These are phyloP conservation scores for Eptatretus atami DNA, from an alignment of 2,797 vertebrate species.

Conservation along the genomic window DNA sequence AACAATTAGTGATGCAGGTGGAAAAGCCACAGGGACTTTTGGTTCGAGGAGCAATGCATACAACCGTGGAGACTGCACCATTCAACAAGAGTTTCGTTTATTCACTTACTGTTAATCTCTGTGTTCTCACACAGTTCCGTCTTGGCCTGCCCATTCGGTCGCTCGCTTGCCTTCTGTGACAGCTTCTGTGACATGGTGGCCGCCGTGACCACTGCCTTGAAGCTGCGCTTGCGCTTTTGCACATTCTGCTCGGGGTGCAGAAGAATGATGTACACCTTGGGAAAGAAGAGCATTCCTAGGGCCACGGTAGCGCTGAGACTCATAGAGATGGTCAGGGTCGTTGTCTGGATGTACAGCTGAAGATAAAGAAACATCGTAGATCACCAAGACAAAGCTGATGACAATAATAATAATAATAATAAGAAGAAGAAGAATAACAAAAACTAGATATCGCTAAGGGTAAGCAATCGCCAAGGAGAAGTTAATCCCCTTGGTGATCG, in stretches of 20 bases:
- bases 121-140: conserved; percentile 74
- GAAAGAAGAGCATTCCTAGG: conserved; percentile 91
- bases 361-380: conserved; percentile 3
- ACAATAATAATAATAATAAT: neutral
- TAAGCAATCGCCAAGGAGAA: no score
- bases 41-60: no score
- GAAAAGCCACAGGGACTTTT: no score
- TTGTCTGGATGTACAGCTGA: conserved; percentile 89
- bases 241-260: conserved; percentile 88
- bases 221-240: conserved; percentile 71
- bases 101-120: conserved; percentile 48
- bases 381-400: neutral
- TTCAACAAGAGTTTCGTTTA: no score
- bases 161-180: conserved; percentile 49
- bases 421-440: no score
- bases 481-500: no score
- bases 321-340: conserved; percentile 68
- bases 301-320: conserved; percentile 81
- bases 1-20: no score
- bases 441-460: neutral
- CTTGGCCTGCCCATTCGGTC: conserved; percentile 77
- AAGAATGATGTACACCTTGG: conserved; percentile 81
- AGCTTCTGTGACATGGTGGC: conserved; percentile 96
- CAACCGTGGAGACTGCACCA: no score
- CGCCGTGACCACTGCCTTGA: conserved; percentile 70